phyloP scores from a whole-genome alignment of 2,113 vertebrate genomes.

The Pagrus major region DNA sequence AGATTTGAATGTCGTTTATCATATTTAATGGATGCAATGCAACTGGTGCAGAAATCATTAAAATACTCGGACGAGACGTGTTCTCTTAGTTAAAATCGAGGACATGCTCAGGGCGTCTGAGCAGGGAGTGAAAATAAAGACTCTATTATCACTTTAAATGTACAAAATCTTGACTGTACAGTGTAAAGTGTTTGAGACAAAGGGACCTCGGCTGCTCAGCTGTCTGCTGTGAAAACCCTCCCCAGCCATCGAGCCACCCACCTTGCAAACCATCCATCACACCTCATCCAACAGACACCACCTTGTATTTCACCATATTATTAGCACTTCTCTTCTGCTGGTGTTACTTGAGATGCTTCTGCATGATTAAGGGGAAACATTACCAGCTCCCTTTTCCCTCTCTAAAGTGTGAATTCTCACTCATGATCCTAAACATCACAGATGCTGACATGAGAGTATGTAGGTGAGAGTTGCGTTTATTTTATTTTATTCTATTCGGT shows the following conservation, averaged over 20 bases:
- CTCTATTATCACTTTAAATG: conserved; percentile 21
- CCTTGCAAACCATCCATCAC: conserved; percentile 53
- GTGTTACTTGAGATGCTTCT: conserved; percentile 36
- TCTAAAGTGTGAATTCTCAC: conserved; percentile 38
- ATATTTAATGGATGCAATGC: conserved; percentile 28
- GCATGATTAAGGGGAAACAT: conserved; percentile 32
- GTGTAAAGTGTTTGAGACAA: conserved; percentile 22
- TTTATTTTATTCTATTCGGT: not conserved
- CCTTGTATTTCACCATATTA: conserved; percentile 43
- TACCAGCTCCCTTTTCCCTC: conserved; percentile 5
- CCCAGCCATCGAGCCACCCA: conserved; percentile 35
- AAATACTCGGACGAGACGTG: conserved; percentile 30
- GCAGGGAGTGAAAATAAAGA: not conserved
- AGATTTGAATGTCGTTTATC: conserved; percentile 47
- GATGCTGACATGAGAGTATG: not conserved
- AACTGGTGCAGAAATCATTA: conserved; percentile 40
- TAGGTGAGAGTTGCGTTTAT: not conserved
- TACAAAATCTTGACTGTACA: not conserved
- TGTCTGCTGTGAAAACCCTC: conserved; percentile 33
- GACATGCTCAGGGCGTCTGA: conserved; percentile 4
- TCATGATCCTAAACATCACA: conserved; percentile 5
- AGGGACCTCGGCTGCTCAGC: conserved; percentile 7
- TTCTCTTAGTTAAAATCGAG: not conserved
- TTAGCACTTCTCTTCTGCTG: conserved; percentile 66
- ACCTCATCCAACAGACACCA: conserved; percentile 27